phyloP scores from a whole-genome alignment of 2,797 vertebrate genomes.

The Sebastes cheni region DNA sequence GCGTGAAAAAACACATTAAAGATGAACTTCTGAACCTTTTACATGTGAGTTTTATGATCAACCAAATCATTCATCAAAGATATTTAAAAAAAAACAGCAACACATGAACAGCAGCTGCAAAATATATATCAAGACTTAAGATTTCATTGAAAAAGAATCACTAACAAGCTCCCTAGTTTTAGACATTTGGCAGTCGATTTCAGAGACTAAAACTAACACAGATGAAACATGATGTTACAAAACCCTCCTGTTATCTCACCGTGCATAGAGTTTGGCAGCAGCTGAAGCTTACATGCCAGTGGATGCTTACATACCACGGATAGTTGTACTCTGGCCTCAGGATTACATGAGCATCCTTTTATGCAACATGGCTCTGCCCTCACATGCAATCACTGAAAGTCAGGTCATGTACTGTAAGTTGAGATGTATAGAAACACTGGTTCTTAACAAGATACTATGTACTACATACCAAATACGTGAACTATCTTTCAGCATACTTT shows the following conservation, averaged over 20 bases:
- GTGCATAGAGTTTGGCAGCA: constrained; percentile 12
- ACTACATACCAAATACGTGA: no score
- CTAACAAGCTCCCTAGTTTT: constrained; percentile 11
- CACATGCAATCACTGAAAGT: not conserved
- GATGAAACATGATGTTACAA: not conserved
- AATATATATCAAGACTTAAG: not conserved
- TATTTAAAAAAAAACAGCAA: not conserved
- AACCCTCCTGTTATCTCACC: not conserved
- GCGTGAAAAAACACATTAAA: not conserved
- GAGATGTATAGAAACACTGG: not conserved
- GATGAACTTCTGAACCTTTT: constrained; percentile 20
- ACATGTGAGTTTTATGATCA: not conserved
- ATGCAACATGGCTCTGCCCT: not conserved
- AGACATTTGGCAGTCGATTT: not conserved
- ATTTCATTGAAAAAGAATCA: not conserved
- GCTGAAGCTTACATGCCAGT: constrained; percentile 6
- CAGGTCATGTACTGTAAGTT: not conserved
- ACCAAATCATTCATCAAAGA: constrained; percentile 22
- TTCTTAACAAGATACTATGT: not conserved
- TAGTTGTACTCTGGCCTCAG: constrained; percentile 5
- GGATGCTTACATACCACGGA: constrained; percentile 9
- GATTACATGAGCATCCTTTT: constrained; percentile 5
- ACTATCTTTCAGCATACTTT: no score
- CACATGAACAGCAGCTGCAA: not conserved
- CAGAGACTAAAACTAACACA: not conserved